Evolutionary conservation across 2,888 invertebrate species (phyloP), one percentile per base, ranked within the genome.

Genomic region (Dolomedes plantarius): DNA sequence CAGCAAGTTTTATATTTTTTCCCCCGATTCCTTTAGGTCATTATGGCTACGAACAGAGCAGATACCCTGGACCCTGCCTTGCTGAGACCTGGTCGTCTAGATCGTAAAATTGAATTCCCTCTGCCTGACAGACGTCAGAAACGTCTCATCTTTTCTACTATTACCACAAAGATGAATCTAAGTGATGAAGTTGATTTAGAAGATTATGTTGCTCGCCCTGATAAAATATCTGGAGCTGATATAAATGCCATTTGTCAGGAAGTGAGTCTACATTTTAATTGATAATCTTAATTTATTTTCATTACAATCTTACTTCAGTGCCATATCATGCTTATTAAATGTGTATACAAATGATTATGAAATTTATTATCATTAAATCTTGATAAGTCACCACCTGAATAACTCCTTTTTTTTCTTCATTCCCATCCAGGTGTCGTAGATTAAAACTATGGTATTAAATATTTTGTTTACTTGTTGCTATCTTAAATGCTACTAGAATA

Each of bases 161-260:
- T 99, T 90, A 99, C 99, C 0, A 94, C 96, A 0, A 97, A 95
- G 91, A 98, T 98, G 98, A 98, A 98, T 92, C 93, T 98, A 68
- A 97, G 98, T 75, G 99, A 99, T 90, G 99, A 99, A 92, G 99
- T 99, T 0, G 99, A 99, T 92, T 93, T 99, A 75, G 99, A 99
- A 91, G 99, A 99, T 93, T 99, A 97, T 92, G 98, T 99, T 0
- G 98, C 99, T 13, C 94, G 99, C 23, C 99, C 99, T 0, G 99
- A 99, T 91, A 96, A 97, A 92, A 98, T 99, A 90, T 98, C 98
- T 69, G 99, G 99, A 29, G 99, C 99, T 28, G 99, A 99, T 91
- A 99, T 99, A 90, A 99, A 99, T 92, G 98, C 99, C 75, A 99
- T 99, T 91, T 99, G 99, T 91, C 99, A 99, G 92, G 99, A 99